These are phyloP conservation scores for Phaethornis superciliosus DNA, from an alignment of 2,113 vertebrate species.

Conservation along the genomic window DNA sequence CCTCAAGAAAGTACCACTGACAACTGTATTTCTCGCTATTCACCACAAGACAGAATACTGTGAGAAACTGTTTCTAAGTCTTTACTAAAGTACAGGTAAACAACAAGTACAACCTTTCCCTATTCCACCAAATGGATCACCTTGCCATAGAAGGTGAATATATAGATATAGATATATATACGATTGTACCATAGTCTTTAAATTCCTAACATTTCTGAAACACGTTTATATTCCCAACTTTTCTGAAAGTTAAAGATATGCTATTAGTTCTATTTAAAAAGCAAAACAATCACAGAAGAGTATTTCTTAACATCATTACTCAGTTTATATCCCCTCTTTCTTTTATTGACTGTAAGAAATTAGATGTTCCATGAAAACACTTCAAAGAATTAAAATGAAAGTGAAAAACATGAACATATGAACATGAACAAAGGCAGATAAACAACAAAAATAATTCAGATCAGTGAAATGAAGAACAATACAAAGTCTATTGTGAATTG, in stretches of 20 bases:
- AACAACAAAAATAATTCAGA: not conserved
- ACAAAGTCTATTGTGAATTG: not conserved
- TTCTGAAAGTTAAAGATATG: not conserved
- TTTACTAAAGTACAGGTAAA: too few relatives aligned
- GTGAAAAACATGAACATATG: not conserved
- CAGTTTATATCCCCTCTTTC: not conserved
- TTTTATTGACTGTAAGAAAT: not conserved
- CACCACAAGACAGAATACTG: too few relatives aligned
- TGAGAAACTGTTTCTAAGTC: too few relatives aligned
- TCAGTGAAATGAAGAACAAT: not conserved
- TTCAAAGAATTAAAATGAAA: not conserved
- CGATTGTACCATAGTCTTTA: not conserved
- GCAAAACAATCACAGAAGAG: not conserved
- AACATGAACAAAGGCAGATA: not conserved
- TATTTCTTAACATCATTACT: not conserved
- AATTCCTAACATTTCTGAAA: not conserved
- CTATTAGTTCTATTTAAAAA: not conserved
- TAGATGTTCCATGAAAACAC: not conserved
- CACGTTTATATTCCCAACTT: not conserved
- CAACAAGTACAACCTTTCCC: too few relatives aligned
- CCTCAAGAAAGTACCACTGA: too few relatives aligned
- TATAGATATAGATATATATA: too few relatives aligned
- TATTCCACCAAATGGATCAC: too few relatives aligned
- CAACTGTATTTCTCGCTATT: too few relatives aligned
- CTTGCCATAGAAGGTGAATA: too few relatives aligned